Evolutionary conservation across 2,113 vertebrate genomes (phyloP).

Genomic region (mouse (Mus musculus)): DNA sequence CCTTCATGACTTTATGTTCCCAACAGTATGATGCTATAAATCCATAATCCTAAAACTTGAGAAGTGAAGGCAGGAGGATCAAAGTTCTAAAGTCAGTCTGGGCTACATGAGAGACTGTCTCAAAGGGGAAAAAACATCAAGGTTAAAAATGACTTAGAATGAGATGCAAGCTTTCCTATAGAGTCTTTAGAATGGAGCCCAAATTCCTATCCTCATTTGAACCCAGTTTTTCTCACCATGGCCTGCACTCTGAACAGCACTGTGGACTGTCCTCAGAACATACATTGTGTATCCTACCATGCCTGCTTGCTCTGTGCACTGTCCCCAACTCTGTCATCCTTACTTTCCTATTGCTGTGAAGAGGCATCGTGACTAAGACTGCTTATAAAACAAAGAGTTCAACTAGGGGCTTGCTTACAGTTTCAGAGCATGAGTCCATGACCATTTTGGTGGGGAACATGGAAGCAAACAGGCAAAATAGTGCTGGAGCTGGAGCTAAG

Average conservation of each 20-base stretch:
- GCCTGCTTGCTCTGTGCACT: neutral
- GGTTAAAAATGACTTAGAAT: neutral
- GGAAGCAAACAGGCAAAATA: neutral
- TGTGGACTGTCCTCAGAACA: neutral
- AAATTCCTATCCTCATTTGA: neutral
- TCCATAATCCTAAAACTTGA: neutral
- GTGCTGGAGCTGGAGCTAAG: neutral
- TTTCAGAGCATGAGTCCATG: neutral
- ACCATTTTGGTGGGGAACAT: neutral
- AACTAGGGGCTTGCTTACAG: neutral
- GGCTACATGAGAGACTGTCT: neutral
- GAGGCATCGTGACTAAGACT: neutral
- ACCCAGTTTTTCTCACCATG: neutral
- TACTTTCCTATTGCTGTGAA: neutral
- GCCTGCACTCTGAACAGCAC: neutral
- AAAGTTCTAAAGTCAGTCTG: neutral
- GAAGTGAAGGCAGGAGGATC: neutral
- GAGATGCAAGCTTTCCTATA: neutral
- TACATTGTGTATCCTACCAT: neutral
- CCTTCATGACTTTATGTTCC: neutral
- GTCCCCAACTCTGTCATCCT: neutral
- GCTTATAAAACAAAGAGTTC: neutral
- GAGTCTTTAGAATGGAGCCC: neutral
- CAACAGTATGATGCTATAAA: neutral
- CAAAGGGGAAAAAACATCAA: neutral